Evolutionary conservation across 2,888 invertebrate genomes (phyloP).

Genomic region (Melanotus villosus): DNA sequence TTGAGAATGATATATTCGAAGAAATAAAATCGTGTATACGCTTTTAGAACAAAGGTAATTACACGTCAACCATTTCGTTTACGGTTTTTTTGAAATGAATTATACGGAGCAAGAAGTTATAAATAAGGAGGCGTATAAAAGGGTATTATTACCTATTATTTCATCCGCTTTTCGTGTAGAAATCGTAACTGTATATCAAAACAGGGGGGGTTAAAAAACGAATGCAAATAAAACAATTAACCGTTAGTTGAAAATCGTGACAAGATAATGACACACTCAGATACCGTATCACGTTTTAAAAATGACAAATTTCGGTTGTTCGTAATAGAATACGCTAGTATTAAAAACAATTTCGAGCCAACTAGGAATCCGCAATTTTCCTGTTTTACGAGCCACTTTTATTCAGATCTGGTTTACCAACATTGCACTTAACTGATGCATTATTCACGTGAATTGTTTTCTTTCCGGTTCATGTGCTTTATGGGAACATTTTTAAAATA

Average conservation of each 20-base stretch:
- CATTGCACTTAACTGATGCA: slow-evolving; percentile 52
- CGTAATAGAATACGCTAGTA: slow-evolving; percentile 40
- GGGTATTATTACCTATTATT: slow-evolving; percentile 60
- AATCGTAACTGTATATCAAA: slow-evolving; percentile 57
- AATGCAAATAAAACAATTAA: slow-evolving; percentile 53
- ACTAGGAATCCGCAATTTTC: slow-evolving; percentile 41
- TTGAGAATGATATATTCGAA: background rate
- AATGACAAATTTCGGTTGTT: slow-evolving; percentile 48
- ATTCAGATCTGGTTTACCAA: slow-evolving; percentile 49
- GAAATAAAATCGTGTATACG: slow-evolving; percentile 23
- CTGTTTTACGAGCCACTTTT: slow-evolving; percentile 50
- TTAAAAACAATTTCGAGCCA: slow-evolving; percentile 43
- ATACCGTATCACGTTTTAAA: slow-evolving; percentile 43
- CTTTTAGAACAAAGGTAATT: slow-evolving; percentile 31
- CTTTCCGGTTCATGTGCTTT: slow-evolving; percentile 58
- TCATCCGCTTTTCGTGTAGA: slow-evolving; percentile 59
- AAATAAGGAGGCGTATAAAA: slow-evolving; percentile 54
- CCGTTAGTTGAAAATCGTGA: slow-evolving; percentile 46
- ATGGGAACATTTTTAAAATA: slow-evolving; percentile 59
- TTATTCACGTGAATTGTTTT: slow-evolving; percentile 51
- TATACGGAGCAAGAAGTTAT: slow-evolving; percentile 42
- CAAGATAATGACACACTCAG: slow-evolving; percentile 56
- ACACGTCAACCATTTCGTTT: slow-evolving; percentile 29
- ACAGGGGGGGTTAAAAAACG: slow-evolving; percentile 53
- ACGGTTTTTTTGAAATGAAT: slow-evolving; percentile 25